Evolutionary conservation across 2,797 vertebrate genomes (phyloP), one percentile per base, ranked within the genome.

Genomic region (Australoheros facetus): DNA sequence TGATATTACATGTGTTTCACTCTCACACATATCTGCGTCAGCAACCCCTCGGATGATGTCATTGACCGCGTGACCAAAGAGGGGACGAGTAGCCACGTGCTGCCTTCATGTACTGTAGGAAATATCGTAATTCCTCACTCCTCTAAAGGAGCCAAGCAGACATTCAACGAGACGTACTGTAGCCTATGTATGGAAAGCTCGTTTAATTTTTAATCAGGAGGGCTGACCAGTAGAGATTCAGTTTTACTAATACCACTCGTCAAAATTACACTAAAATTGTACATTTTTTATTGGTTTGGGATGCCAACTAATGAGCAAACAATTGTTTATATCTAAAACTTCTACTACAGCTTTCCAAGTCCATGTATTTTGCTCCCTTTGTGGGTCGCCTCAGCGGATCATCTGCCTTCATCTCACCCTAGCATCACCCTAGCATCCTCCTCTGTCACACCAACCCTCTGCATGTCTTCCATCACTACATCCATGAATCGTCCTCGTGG

Each of bases 11-110:
- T 77, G 84, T 78, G 75, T 86, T 9, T 9, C 2, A 4, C 26
- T n/a, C 9, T 76, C 28, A 75, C 28, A 64, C 74, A 72, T 53
- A 30, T 70, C 39, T 42, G 23, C 57, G 75, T 60, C 17, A 7
- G 4, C 1, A 59, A 76, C 28, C 19, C 48, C 17, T 8, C 5
- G 48, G 26, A 8, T 64, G 48, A 92, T 21, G 91, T 91, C 85
- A 88, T 0, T 12, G 21, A 71, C 56, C 85, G 9, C 71, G 83
- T 90, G 85, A 90, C 37, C 55, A 77, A 42, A 56, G 4, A 6
- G 7, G 72, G 70, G 2, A 32, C 45, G 26, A 32, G 23, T 66
- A 73, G 54, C n/a, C 17, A 14, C 21, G 1, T 55, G 86, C 10
- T 70, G 82, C 77, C 2, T 86, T 91, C 76, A 80, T 0, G 26